Evolutionary conservation across 2,888 invertebrate species (phyloP), one percentile per base, ranked within the genome.

Genomic region (Drosophila buzzatii): DNA sequence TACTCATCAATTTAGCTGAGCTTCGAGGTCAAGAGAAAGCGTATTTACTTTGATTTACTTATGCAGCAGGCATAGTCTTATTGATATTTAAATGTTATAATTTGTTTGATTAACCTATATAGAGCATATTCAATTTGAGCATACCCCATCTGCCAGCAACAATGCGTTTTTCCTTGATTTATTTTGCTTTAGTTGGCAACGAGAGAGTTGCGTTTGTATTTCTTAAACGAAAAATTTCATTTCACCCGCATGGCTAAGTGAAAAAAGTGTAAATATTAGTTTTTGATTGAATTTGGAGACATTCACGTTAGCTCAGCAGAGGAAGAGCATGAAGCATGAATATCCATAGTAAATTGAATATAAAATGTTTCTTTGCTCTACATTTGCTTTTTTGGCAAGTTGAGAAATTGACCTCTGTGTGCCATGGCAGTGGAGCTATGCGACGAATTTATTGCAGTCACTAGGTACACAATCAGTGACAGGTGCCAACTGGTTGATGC

Each of bases 241-340:
- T 56, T 70, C 33, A 51, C 47, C 31, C 27, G 51, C 53, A 47
- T 42, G 66, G 41, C 57, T 55, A 73, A 81, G 65, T 79, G 60
- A 67, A 58, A 27, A 69, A 86, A 71, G 66, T 72, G 70, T 68
- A 71, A 81, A 83, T 89, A 86, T 83, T 85, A 65, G 41, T 39
- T 71, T 79, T 73, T 62, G 64, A 83, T 74, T 79, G 81, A 71
- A 83, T 86, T 70, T 60, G 44, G 73, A 78, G 78, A 70, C 66
- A 39, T 52, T 12, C 42, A 37, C 31, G 49, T 23, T 14, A 45
- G 12, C 23, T 42, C 33, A 66, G 27, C 7, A 35, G 44, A 51
- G 10, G n/a, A 8, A 53, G 47, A 20, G 18, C 52, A 14, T 16
- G 16, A 45, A 52, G 14, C 10, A 44, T 60, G 33, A 20, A 42